phyloP scores from a whole-genome alignment of 2,888 invertebrate species.

The Metalampra italica region DNA sequence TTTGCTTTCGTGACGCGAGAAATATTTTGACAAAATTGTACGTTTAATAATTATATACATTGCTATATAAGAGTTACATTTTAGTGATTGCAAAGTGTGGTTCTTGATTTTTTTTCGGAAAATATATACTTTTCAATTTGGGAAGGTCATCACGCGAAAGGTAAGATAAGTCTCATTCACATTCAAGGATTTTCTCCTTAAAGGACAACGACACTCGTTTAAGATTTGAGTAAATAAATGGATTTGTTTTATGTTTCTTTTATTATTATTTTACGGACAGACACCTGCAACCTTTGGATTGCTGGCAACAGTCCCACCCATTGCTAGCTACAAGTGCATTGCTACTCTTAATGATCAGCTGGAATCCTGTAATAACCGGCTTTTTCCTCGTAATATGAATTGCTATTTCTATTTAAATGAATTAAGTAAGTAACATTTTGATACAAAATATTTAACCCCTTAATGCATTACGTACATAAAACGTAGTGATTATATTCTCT shows the following conservation, averaged over 20 bases:
- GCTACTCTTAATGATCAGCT: too few species aligned
- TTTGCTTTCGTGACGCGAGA: slow-evolving; percentile 12
- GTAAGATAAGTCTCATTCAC: slow-evolving; percentile 14
- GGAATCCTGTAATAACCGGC: too few species aligned
- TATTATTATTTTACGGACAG: slow-evolving; percentile 13
- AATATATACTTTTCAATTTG: neutral
- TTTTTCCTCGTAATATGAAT: too few species aligned
- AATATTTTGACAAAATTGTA: neutral
- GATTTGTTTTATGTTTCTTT: slow-evolving; percentile 32
- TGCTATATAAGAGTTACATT: neutral
- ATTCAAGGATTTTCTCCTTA: slow-evolving; percentile 5
- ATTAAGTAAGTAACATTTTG: too few species aligned
- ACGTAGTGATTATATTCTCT: too few species aligned
- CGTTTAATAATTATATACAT: too few species aligned
- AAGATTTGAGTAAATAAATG: slow-evolving; percentile 30
- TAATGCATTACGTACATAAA: too few species aligned
- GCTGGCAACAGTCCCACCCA: too few species aligned
- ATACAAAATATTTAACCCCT: too few species aligned
- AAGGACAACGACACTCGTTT: slow-evolving; percentile 18
- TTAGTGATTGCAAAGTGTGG: slow-evolving; percentile 1
- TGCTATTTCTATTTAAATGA: too few species aligned
- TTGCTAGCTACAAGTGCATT: too few species aligned
- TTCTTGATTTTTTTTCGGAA: neutral
- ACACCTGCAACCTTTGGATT: too few species aligned
- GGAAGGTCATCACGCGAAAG: slow-evolving; percentile 9